Conservation (phyloP, 2,113 vertebrate genomes). For the Cryptomyrus ogoouensis region DNA sequence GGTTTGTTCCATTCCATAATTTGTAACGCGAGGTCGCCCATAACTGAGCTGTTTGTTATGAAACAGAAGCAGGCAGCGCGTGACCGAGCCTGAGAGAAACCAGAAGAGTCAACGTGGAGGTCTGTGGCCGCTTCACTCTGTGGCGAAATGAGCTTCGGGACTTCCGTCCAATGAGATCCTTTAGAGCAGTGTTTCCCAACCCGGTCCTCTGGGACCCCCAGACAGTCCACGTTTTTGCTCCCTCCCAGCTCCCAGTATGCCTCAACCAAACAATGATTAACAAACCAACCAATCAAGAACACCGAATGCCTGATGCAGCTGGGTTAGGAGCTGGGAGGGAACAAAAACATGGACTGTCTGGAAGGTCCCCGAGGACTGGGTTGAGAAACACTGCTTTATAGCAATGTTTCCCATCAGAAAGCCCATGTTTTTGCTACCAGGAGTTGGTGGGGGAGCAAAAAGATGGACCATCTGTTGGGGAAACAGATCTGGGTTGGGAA, state of each 20-base stretch:
- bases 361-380: no score
- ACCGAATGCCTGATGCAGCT: no score
- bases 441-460: neutral
- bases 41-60: neutral
- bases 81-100: neutral
- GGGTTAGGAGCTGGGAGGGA: no score
- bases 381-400: neutral
- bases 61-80: neutral
- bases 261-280: no score
- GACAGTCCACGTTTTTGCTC: neutral
- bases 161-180: neutral
- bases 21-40: neutral
- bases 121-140: neutral
- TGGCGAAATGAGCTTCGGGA: neutral
- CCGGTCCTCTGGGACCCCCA: neutral
- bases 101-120: neutral
- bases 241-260: no score
- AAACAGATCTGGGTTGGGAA: neutral
- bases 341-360: no score
- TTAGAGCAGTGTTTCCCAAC: neutral
- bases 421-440: neutral
- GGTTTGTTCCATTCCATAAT: neutral
- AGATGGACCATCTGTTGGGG: neutral
- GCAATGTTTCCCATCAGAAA: neutral
- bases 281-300: no score